Evolutionary conservation across 2,797 vertebrate genomes (phyloP).

Genomic region (Hipposideros larvatus): DNA sequence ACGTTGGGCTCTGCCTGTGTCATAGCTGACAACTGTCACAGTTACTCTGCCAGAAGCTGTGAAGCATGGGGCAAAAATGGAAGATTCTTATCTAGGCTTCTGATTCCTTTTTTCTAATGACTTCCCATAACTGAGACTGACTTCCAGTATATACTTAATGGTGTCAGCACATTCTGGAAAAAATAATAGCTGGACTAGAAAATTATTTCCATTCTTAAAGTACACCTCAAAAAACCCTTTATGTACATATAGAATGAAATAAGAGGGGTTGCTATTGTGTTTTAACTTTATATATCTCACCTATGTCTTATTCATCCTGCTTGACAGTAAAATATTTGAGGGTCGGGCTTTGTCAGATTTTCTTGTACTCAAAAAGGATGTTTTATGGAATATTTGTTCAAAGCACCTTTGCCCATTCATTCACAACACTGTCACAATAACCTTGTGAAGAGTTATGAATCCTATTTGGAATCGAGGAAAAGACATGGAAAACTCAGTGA

Average conservation of each 20-base stretch:
- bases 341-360: neutral
- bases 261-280: neutral
- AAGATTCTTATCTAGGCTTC: neutral
- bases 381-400: neutral
- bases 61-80: neutral
- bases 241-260: neutral
- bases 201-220: slow-evolving; percentile 9
- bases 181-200: neutral
- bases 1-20: neutral
- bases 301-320: neutral
- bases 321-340: neutral
- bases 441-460: neutral
- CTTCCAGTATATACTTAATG: neutral
- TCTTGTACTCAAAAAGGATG: neutral
- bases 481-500: neutral
- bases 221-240: neutral
- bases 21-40: neutral
- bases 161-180: slow-evolving; percentile 10
- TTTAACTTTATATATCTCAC: neutral
- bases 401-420: neutral
- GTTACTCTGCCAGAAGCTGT: neutral
- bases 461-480: neutral
- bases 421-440: neutral
- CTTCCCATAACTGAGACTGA: neutral
- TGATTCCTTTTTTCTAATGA: neutral